Evolutionary conservation across 2,888 invertebrate genomes (phyloP).

Genomic region (Geotrupes spiniger): DNA sequence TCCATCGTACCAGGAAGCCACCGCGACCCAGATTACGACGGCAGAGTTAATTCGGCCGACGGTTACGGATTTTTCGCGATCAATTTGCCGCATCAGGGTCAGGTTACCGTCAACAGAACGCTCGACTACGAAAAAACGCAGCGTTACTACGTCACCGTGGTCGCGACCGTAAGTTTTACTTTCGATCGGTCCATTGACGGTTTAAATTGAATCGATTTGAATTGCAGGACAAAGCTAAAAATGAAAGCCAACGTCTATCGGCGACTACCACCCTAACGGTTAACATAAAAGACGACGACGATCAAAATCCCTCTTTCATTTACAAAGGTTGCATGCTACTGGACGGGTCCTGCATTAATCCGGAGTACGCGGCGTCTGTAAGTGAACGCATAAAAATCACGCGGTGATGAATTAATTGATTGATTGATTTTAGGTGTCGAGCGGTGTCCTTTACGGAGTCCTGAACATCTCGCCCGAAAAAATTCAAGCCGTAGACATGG

Average conservation of each 20-base stretch:
- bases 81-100: conserved; percentile 84
- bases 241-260: conserved; percentile 71
- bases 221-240: conserved; percentile 78
- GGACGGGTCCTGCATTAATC: conserved; percentile 83
- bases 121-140: conserved; percentile 87
- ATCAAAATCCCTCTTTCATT: conserved; percentile 87
- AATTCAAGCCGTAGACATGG: conserved; percentile 88
- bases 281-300: conserved; percentile 84
- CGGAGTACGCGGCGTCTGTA: conserved; percentile 80
- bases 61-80: conserved; percentile 83
- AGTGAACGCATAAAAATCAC: conserved; percentile 44
- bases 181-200: neutral
- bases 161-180: conserved; percentile 74
- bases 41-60: conserved; percentile 65
- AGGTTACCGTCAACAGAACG: conserved; percentile 80
- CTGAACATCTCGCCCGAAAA: conserved; percentile 81
- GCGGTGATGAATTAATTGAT: too few relatives aligned
- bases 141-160: conserved; percentile 81
- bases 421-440: conserved; percentile 64
- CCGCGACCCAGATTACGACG: conserved; percentile 54
- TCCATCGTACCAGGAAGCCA: conserved; percentile 70
- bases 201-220: conserved; percentile 2
- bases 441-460: conserved; percentile 79
- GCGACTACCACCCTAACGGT: conserved; percentile 84
- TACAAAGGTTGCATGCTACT: conserved; percentile 81